A percentile compares a stretch with the other conserved stretches of the same genome.
Conservation (phyloP, 2,113 vertebrate species). For the Erythrolamprus reginae region DNA sequence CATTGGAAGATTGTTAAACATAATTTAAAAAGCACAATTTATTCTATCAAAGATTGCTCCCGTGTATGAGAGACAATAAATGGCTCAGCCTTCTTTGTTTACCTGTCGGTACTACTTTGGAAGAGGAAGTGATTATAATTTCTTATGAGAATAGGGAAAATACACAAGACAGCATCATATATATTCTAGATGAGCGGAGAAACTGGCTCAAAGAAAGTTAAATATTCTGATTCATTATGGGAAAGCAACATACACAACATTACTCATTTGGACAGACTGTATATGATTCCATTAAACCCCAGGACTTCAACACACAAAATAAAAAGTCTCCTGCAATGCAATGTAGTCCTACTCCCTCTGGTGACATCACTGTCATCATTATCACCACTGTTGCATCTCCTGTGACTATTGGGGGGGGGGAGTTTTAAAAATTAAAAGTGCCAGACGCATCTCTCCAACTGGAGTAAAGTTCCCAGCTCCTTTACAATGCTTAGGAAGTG, state of each 20-base stretch:
- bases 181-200: background rate
- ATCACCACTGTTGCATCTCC: background rate
- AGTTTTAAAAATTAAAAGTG: background rate
- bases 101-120: background rate
- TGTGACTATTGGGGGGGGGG: background rate
- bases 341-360: background rate
- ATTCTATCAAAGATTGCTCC: background rate
- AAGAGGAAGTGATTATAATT: background rate
- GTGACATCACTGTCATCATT: background rate
- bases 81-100: too few species aligned
- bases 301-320: background rate
- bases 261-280: background rate
- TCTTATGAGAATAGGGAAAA: background rate
- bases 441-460: background rate
- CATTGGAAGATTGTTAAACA: slow-evolving; percentile 22
- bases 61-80: background rate
- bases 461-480: background rate
- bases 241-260: background rate
- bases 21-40: background rate
- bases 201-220: background rate
- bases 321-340: background rate
- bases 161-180: background rate
- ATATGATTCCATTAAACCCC: background rate
- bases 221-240: background rate
- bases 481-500: background rate